Evolutionary conservation across 2,888 invertebrate genomes (phyloP), one percentile per base, ranked within the genome.

Genomic region (Sinopyrophorus schimmeli): DNA sequence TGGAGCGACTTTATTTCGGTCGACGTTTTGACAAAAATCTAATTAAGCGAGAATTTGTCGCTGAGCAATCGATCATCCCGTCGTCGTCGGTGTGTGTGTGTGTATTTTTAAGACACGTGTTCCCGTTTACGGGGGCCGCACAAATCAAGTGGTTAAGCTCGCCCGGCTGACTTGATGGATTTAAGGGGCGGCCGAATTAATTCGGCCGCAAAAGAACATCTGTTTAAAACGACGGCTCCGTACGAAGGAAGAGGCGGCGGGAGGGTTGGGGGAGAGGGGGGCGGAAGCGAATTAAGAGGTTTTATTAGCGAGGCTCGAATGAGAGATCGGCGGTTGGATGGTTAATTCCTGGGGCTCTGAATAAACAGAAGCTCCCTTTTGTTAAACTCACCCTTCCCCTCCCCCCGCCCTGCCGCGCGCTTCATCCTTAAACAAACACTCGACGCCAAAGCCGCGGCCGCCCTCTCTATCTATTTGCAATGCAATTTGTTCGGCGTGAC

Each of bases 331-430:
- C 59, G 63, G 67, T 65, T 66, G 69, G 67, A 66, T 67, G 68
- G 67, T 68, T 70, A 70, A 70, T 70, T 70, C 69, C 66, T 59
- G 64, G 67, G 67, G 67, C 67, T 65, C 69, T 70, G 62, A 69
- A 70, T 70, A 70, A 70, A 70, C 68, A 70, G 60, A 54, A 63
- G 57, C 58, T 54, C 58, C 58, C 60, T 44, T 48, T n/a, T n/a
- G n/a, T n/a, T n/a, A n/a, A n/a, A n/a, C n/a, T n/a, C n/a, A n/a
- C n/a, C n/a, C n/a, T n/a, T n/a, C n/a, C n/a, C n/a, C n/a, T n/a
- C n/a, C n/a, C n/a, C n/a, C n/a, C n/a, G n/a, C n/a, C n/a, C n/a
- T n/a, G n/a, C n/a, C 50, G 51, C 53, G 47, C n/a, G 57, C 56
- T 53, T 62, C 67, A n/a, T n/a, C 61, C 67, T 69, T 69, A 60